Conservation (phyloP, 2,888 invertebrate species). For the Prionchulus punctatus region DNA sequence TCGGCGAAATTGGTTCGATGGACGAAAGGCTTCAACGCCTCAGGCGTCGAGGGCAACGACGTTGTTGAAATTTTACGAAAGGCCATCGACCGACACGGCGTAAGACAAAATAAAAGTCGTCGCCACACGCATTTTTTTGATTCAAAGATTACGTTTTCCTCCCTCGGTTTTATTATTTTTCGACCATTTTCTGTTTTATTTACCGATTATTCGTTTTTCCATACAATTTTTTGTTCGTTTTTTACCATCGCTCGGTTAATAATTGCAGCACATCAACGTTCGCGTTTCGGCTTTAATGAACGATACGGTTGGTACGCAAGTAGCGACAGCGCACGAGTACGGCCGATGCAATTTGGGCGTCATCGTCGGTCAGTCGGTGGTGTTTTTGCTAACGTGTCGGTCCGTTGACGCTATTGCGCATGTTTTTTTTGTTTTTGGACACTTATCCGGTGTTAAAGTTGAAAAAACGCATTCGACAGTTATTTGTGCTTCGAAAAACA, state of each 20-base stretch:
- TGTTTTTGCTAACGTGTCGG: no score
- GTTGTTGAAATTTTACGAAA: constrained; percentile 71
- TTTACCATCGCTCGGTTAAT: background rate
- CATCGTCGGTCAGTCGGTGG: constrained; percentile 44
- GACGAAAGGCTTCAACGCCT: constrained; percentile 93
- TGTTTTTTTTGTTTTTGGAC: no score
- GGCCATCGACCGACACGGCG: constrained; percentile 64
- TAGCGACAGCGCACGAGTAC: constrained; percentile 36
- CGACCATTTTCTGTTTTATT: no score
- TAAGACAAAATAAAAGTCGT: no score
- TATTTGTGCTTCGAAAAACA: no score
- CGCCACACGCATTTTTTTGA: no score
- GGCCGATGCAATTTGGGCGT: constrained; percentile 33
- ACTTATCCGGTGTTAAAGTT: no score
- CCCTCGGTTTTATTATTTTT: no score
- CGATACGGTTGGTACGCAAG: constrained; percentile 37
- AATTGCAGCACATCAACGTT: constrained; percentile 59
- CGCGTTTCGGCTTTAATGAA: constrained; percentile 46
- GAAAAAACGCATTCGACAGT: no score
- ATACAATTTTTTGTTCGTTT: background rate
- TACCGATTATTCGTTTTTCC: background rate
- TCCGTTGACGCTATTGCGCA: no score
- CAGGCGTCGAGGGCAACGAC: constrained; percentile 70
- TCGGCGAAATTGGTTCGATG: constrained; percentile 57
- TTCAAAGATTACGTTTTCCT: no score